Percentiles rank a stretch among this genome's conserved stretches.
These are phyloP conservation scores for Paradoxurus hermaphroditus DNA, from an alignment of 2,113 vertebrate species.

Conservation along the genomic window DNA sequence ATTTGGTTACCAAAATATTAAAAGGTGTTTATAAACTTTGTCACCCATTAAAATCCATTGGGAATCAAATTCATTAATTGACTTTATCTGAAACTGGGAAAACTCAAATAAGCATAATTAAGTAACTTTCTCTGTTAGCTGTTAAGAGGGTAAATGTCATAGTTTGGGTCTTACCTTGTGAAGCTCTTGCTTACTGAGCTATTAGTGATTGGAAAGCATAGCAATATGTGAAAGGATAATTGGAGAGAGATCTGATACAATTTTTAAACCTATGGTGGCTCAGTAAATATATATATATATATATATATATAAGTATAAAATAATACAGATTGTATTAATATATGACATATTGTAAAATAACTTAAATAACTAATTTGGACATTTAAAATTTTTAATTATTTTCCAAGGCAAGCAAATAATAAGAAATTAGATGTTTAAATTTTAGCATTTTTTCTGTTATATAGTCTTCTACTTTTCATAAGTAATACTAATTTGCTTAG, in stretches of 20 bases:
- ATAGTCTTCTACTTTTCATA: neutral
- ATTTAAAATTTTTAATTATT: neutral
- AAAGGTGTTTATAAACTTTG: conserved; percentile 28
- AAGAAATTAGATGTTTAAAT: neutral
- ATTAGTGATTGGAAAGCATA: neutral
- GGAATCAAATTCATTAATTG: conserved; percentile 69
- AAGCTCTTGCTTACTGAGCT: neutral
- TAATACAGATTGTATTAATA: neutral
- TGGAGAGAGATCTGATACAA: neutral
- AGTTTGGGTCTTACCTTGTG: neutral
- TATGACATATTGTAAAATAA: neutral
- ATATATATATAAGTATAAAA: neutral
- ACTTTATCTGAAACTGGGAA: conserved; percentile 71
- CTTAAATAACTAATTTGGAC: neutral
- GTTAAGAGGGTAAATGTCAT: neutral
- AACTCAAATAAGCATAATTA: neutral
- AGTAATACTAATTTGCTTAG: neutral
- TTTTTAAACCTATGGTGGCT: neutral
- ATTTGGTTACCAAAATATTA: conserved; percentile 68
- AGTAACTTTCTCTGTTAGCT: neutral
- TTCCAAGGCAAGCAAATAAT: neutral
- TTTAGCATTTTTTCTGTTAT: neutral
- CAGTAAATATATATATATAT: neutral
- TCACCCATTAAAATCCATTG: conserved; percentile 73
- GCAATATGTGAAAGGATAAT: neutral